Base-by-base conservation (phyloP, 2,113 vertebrate genomes). In the Marmota flaviventris region DNA sequence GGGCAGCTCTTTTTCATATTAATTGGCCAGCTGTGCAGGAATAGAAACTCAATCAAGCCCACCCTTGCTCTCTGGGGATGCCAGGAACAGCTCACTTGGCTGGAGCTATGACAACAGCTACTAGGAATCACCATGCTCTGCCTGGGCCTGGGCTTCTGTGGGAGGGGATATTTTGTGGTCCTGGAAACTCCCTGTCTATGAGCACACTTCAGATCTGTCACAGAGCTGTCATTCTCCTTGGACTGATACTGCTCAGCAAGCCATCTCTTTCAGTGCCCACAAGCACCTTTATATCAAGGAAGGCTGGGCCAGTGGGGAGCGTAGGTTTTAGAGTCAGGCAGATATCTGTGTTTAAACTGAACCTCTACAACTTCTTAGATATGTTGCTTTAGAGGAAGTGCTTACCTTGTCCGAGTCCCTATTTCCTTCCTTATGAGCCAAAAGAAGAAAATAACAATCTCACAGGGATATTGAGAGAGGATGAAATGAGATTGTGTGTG, bases 1-100 rank as follows among this genome's bases (percentile, higher is more conserved):
- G 63, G 77, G 78, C 79, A 93, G 89, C 88, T 98, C 97, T 93
- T 97, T 91, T 98, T 97, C 95, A 97, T 96, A 98, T 97, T 96
- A 95, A 98, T 97, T 96, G 97, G 90, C 76, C 91, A 94, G 92
- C 53, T 39, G 63, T 90, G 91, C 4, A 85, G 70, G 85, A 84
- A 72, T 85, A 75, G 42, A 79, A 72, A 72, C 42, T 4, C 70
- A 78, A 85, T 34, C 48, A 58, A 86, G 78, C 27, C 17, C 7
- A n/a, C 22, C 14, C 10, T 48, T 53, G 22, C 14, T 72, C 84
- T 65, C 24, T 32, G 32, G 70, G 87, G 61, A 93, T 9, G n/a
- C 39, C 8, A 8, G 16, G 18, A n/a, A 42, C 42, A 48, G 75
- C 13, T 93, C 76, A 10, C 32, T 27, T 34, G 29, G 32, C 73